A percentile compares a stretch with the other conserved stretches of the same genome.
These are phyloP conservation scores for Oxystoma pomonae DNA, from an alignment of 2,888 invertebrate species.

Conservation along the genomic window DNA sequence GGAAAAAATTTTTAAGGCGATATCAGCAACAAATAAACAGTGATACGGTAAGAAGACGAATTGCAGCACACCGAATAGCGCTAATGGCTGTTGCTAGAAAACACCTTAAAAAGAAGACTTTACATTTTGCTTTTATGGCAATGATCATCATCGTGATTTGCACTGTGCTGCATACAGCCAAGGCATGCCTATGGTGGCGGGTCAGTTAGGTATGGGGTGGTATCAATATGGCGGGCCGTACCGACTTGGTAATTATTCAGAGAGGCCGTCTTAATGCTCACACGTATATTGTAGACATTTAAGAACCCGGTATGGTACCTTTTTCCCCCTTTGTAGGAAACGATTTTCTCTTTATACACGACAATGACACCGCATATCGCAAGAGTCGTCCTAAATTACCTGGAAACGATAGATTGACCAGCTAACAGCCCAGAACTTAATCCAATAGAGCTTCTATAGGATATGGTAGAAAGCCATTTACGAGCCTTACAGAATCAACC, in stretches of 20 bases:
- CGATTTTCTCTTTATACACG: constrained; percentile 15
- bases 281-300: not conserved
- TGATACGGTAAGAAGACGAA: not conserved
- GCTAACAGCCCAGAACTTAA: constrained; percentile 17
- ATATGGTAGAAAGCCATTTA: constrained; percentile 13
- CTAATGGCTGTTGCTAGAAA: not conserved
- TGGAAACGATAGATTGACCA: constrained; percentile 19
- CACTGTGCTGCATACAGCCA: not conserved
- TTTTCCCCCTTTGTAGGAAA: constrained; percentile 12
- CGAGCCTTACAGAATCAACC: not conserved
- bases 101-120: not conserved
- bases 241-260: too few relatives aligned
- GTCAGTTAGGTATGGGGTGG: constrained; percentile 3
- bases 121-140: not conserved
- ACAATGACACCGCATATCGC: constrained; percentile 13
- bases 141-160: not conserved
- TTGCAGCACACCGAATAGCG: not conserved
- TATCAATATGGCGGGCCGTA: constrained; percentile 3
- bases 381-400: constrained; percentile 15
- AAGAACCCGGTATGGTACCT: constrained; percentile 7
- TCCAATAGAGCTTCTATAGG: constrained; percentile 18
- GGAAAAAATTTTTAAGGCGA: not conserved
- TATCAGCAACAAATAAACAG: not conserved
- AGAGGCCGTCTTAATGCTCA: too few relatives aligned
- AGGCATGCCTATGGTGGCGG: constrained; percentile 1